These are phyloP conservation scores for Heliothis subflexa DNA, from an alignment of 1,140 invertebrate genomes.

Conservation along the genomic window DNA sequence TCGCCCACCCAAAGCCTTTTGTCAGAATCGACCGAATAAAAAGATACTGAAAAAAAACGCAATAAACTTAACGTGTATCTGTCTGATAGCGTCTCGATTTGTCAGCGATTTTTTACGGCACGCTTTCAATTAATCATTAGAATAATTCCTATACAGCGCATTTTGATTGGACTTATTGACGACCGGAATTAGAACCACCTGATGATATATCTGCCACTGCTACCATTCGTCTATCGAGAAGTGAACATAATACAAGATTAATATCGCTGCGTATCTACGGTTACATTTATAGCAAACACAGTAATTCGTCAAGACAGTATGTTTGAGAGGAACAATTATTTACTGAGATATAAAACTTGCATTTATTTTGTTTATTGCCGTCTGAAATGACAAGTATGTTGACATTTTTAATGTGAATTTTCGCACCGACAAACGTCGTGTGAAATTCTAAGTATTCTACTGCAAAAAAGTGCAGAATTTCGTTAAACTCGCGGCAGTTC, in stretches of 20 bases:
- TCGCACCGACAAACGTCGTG: conserved; percentile 62
- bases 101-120: conserved; percentile 71
- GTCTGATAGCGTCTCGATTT: conserved; percentile 69
- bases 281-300: conserved; percentile 45
- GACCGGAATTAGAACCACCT: conserved; percentile 55
- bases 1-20: conserved; percentile 74
- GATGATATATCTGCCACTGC: conserved; percentile 46
- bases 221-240: conserved; percentile 33
- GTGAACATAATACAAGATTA: conserved; percentile 24
- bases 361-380: conserved; percentile 65
- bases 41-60: conserved; percentile 65
- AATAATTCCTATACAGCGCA: conserved; percentile 58
- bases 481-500: conserved; percentile 64
- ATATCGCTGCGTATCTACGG: conserved; percentile 46
- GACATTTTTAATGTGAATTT: conserved; percentile 69
- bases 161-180: conserved; percentile 59
- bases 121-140: conserved; percentile 66
- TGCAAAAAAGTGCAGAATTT: conserved; percentile 81
- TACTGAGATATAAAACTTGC: conserved; percentile 65
- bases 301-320: conserved; percentile 46
- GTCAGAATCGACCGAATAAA: conserved; percentile 64
- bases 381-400: conserved; percentile 58
- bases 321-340: conserved; percentile 61
- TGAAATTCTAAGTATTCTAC: conserved; percentile 70
- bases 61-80: conserved; percentile 61